Evolutionary conservation across 1,140 invertebrate genomes (phyloP), one percentile per base, ranked within the genome.

Genomic region (Lordiphosa collinella): DNA sequence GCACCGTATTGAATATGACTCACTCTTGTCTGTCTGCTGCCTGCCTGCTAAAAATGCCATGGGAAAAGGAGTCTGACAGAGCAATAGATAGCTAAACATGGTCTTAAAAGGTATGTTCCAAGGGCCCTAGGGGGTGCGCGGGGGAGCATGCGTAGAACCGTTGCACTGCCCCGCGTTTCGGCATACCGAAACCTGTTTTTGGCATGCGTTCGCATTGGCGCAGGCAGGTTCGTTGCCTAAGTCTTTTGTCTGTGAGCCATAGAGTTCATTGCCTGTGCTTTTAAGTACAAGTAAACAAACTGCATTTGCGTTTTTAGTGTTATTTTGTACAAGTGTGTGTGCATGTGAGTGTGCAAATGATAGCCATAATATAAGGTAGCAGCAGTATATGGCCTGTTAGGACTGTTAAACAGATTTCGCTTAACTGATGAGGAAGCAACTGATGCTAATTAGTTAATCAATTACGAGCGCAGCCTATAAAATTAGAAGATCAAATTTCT

Each of bases 221-320:
- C 6, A 35, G 5, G 8, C 71, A 54, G 74, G 79, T 86, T 85
- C 69, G 79, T 71, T 85, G 74, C 70, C 71, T 85, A 85, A 85
- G 79, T 85, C 79, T 85, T 85, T 85, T 79, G 79, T 85, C 85
- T 57, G 31, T 49, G 37, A 43, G 44, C 46, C 74, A 60, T 61
- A 69, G 71, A 82, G 76, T 82, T 82, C 76, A 84, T 72, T 82
- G 78, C 57, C 71, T 71, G 58, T 48, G 18, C 43, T 38, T 48
- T 38, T 36, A 40, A 25, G 13, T 18, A 38, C 6, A 64, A 38
- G 53, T 66, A 57, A 57, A 49, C 40, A 43, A 66, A 66, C 9
- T 63, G 64, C 64, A 68, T 50, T 68, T 29, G 65, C 25, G 36
- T 40, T 25, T 68, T 49, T 25, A 60, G 49, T 40, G 16, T 35